Base-by-base conservation (phyloP, 2,113 vertebrate genomes). In the Gadus macrocephalus region DNA sequence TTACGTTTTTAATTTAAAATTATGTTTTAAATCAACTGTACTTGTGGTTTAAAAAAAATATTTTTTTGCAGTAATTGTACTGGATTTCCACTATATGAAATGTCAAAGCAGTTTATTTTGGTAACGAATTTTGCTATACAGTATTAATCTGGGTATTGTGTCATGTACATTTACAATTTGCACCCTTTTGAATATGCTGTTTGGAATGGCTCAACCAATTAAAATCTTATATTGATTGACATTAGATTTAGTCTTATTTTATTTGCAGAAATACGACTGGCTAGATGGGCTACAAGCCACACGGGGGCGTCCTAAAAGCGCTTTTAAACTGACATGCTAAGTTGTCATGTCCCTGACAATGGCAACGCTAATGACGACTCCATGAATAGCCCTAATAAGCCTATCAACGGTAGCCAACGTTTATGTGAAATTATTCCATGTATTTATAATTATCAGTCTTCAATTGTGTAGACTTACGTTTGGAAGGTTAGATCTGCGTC, bases 1-100 rank as follows among this genome's bases (percentile, higher is more conserved):
- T 70, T 38, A 55, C 27, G 9, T 4, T 78, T 83, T 61, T 84
- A 84, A 88, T 82, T 86, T 81, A 82, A 70, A 69, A 12, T 79
- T 73, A 76, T 82, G 53, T 73, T 69, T n/a, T 65, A 58, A 71
- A 69, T 56, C 17, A 58, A 11, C n/a, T 59, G 59, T 75, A 59
- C 28, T 20, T 78, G 20, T 63, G 62, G 22, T 62, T 42, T 19
- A 20, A 62, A 27, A 25, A 62, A 28, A 62, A 28, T 64, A 55
- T 14, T 66, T 15, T 66, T 27, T 73, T 49, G 42, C 42, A 49
- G 42, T 49, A 49, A 49, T 49, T 49, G 42, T 9, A 49, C 38
- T 42, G 38, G 38, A 42, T 42, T 42, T 49, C 31, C 31, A 35
- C 25, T 25, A 25, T 6, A 35, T 5, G 4, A 35, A 35, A 35